A percentile compares a stretch with the other conserved stretches of the same genome.
These are phyloP conservation scores for Lepidonotus clava DNA, from an alignment of 2,888 invertebrate genomes.

Conservation along the genomic window DNA sequence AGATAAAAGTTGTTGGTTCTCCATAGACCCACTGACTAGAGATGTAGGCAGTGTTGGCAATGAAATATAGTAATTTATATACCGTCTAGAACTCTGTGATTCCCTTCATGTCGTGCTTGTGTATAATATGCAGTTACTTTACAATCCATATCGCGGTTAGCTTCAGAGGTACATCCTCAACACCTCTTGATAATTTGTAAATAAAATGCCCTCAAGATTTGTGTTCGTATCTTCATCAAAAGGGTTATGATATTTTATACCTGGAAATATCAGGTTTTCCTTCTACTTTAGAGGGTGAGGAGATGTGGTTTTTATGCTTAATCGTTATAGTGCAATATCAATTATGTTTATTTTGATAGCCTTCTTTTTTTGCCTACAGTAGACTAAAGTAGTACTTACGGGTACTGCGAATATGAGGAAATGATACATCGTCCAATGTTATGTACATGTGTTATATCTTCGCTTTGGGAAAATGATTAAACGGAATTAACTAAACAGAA, in stretches of 20 bases:
- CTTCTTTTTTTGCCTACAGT: no score
- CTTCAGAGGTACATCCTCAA: not conserved
- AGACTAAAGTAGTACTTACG: no score
- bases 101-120: slow-evolving; percentile 12
- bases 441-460: no score
- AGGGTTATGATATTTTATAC: not conserved
- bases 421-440: no score
- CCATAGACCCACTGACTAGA: not conserved
- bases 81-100: slow-evolving; percentile 35
- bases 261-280: not conserved
- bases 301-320: slow-evolving; percentile 2
- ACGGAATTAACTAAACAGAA: no score
- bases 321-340: slow-evolving; percentile 1
- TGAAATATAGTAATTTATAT: slow-evolving; percentile 36
- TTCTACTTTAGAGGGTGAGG: not conserved
- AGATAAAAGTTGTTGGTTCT: no score
- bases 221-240: not conserved
- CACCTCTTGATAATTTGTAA: slow-evolving; percentile 7
- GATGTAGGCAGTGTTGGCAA: not conserved
- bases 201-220: slow-evolving; percentile 11
- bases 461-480: no score
- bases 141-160: not conserved
- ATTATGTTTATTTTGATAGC: no score
- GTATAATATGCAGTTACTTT: slow-evolving; percentile 29
- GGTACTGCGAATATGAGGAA: no score